Conservation (phyloP, 2,113 vertebrate genomes). For the Lanius collurio region DNA sequence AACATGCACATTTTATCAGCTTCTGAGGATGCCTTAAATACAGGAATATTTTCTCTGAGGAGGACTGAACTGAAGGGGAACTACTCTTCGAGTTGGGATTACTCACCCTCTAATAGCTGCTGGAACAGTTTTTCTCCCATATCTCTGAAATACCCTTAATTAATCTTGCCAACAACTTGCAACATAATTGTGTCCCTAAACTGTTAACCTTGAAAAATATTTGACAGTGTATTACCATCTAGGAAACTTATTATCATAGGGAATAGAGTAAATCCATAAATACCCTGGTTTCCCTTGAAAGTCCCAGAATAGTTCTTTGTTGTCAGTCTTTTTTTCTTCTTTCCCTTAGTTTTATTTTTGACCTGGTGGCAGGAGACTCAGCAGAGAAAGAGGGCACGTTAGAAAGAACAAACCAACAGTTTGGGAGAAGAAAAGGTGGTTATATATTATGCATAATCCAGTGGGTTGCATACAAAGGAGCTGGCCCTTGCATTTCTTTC, state of each 20-base stretch:
- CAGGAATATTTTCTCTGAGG: neutral
- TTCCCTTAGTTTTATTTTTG: neutral
- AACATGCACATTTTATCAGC: neutral
- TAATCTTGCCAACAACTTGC: constrained; percentile 47
- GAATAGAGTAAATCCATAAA: constrained; percentile 45
- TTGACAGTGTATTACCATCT: constrained; percentile 52
- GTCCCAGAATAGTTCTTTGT: neutral
- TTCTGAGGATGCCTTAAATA: neutral
- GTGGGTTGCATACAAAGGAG: neutral
- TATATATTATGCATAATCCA: neutral
- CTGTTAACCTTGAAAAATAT: constrained; percentile 65
- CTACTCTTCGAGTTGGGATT: neutral
- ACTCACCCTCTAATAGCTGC: neutral
- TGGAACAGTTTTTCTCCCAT: neutral
- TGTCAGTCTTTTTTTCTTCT: neutral
- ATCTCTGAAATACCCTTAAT: constrained; percentile 55
- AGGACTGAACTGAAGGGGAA: neutral
- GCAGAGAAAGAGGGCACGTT: neutral
- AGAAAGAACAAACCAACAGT: neutral
- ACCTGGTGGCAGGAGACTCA: neutral
- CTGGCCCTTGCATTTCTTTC: neutral
- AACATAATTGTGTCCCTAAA: constrained; percentile 63
- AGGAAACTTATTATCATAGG: constrained; percentile 33
- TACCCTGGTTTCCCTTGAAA: neutral
- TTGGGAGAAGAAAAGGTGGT: neutral